Conservation (phyloP, 35 echinoderm and acorn worm genomes). For the Diadema setosum region DNA sequence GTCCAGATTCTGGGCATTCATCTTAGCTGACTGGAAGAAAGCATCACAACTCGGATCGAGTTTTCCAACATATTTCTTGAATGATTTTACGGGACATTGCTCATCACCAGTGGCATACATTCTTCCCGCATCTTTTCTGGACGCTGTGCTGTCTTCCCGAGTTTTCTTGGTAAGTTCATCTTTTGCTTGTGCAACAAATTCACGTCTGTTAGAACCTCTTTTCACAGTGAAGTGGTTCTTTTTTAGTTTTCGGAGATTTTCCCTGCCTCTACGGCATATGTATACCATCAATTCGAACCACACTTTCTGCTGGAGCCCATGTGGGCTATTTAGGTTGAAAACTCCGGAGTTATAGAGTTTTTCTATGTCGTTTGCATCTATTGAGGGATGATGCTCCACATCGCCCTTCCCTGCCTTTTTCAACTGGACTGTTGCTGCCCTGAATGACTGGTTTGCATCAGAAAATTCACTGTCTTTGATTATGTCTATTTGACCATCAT, state of each 20-base stretch:
- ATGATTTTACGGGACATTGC: background rate
- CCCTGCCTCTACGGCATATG: background rate
- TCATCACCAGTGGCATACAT: background rate
- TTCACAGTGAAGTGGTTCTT: background rate
- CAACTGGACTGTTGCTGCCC: background rate
- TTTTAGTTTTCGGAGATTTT: background rate
- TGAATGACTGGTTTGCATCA: background rate
- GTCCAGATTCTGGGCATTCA: background rate
- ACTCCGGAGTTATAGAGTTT: background rate
- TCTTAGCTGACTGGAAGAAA: background rate
- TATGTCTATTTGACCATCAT: background rate
- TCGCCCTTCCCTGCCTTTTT: slow-evolving; percentile 1
- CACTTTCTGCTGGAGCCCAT: background rate
- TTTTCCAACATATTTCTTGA: background rate
- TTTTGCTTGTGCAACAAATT: background rate
- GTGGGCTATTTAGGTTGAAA: background rate
- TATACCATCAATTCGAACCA: background rate
- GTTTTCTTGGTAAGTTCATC: slow-evolving; percentile 19
- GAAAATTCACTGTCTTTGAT: background rate
- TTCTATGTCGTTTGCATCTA: background rate
- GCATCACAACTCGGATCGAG: background rate
- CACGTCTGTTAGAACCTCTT: background rate
- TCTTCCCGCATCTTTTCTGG: background rate
- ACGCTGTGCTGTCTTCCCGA: background rate
- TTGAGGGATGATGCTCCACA: background rate